Conservation (phyloP, 2,888 invertebrate genomes). For the Andrena camellia region DNA sequence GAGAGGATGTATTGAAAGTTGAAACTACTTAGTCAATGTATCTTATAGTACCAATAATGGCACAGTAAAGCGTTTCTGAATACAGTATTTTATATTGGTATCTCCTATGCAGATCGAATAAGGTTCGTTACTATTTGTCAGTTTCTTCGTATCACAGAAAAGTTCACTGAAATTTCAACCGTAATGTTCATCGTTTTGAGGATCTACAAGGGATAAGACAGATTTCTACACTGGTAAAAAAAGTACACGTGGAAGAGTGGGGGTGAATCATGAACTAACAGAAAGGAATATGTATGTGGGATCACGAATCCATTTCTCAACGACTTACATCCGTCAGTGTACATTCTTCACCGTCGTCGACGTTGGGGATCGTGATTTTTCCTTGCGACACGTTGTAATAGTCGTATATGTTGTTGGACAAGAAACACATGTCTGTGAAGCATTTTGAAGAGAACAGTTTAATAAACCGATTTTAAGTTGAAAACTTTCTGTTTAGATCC, state of each 20-base stretch:
- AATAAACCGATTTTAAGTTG: too few relatives aligned
- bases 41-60: too few relatives aligned
- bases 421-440: conserved; percentile 91
- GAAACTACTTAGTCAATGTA: too few relatives aligned
- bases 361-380: conserved; percentile 96
- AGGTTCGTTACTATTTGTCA: conserved; percentile 42
- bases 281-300: conserved; percentile 6
- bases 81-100: not conserved
- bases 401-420: conserved; percentile 95
- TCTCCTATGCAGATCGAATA: not conserved
- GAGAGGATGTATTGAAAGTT: too few relatives aligned
- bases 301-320: conserved; percentile 33
- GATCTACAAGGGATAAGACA: conserved; percentile 6
- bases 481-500: conserved; percentile 3
- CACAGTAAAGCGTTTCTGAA: not conserved
- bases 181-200: not conserved
- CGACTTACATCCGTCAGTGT: conserved; percentile 94
- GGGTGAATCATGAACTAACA: not conserved
- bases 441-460: conserved; percentile 54
- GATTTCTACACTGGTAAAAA: conserved; percentile 11
- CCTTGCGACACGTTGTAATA: conserved; percentile 98
- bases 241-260: conserved; percentile 20
- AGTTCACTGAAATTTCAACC: not conserved
- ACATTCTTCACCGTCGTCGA: conserved; percentile 98
- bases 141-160: not conserved